phyloP scores from a whole-genome alignment of 1,140 invertebrate species.

The Meteorus sp. region DNA sequence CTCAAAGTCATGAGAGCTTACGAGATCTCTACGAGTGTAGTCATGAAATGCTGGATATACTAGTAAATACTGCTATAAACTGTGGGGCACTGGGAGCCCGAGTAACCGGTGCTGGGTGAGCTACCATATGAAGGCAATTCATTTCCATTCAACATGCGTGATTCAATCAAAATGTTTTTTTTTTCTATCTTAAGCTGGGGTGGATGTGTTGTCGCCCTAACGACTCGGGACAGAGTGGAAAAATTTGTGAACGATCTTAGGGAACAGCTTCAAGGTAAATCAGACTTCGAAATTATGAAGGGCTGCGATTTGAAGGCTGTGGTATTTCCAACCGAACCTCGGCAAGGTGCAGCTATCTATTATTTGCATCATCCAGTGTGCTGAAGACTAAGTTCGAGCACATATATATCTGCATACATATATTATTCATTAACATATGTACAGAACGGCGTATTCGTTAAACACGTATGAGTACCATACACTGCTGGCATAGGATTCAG shows the following conservation, averaged over 20 bases:
- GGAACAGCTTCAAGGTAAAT: constrained; percentile 72
- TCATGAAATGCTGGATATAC: constrained; percentile 81
- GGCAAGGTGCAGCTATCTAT: constrained; percentile 63
- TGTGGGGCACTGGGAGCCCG: constrained; percentile 79
- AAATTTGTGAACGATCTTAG: constrained; percentile 73
- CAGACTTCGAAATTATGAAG: constrained; percentile 50
- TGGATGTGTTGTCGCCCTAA: constrained; percentile 89
- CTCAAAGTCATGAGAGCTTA: constrained; percentile 84
- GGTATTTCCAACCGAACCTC: constrained; percentile 67
- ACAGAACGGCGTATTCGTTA: no score
- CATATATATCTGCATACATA: no score
- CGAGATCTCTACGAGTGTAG: constrained; percentile 91
- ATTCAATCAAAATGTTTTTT: constrained; percentile 7
- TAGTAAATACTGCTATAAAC: constrained; percentile 77
- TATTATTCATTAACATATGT: no score
- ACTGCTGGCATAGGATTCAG: no score
- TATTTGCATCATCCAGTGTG: constrained; percentile 1
- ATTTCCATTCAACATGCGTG: constrained; percentile 2
- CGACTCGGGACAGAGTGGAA: constrained; percentile 66
- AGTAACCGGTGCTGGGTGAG: constrained; percentile 89
- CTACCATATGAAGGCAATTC: constrained; percentile 6
- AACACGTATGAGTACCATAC: no score
- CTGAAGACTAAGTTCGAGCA: no score
- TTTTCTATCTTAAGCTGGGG: constrained; percentile 77
- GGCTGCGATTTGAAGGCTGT: constrained; percentile 47